Evolutionary conservation across 2,888 invertebrate species (phyloP).

Genomic region (Rhingia campestris): DNA sequence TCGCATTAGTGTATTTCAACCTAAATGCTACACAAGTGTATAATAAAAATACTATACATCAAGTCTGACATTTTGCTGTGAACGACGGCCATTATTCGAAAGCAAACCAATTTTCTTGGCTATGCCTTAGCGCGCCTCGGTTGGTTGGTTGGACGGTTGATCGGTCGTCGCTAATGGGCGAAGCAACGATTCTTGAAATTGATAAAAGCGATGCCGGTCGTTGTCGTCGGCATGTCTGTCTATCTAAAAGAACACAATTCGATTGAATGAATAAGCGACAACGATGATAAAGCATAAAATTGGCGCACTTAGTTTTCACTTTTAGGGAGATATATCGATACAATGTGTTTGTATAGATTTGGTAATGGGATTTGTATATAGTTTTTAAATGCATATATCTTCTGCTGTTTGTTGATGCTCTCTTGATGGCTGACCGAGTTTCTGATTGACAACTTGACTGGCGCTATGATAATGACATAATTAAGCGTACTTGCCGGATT

Average conservation of each 20-base stretch:
- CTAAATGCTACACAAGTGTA: constrained; percentile 52
- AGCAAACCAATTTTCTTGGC: constrained; percentile 13
- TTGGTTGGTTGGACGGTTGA: no score
- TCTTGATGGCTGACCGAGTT: constrained; percentile 64
- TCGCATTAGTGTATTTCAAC: constrained; percentile 30
- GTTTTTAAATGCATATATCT: not conserved
- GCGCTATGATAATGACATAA: constrained; percentile 64
- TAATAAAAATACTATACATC: constrained; percentile 54
- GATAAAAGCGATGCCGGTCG: constrained; percentile 62
- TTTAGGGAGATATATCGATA: constrained; percentile 25
- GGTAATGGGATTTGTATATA: not conserved
- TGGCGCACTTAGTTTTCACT: constrained; percentile 62
- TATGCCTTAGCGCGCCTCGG: not conserved
- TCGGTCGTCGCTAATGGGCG: constrained; percentile 1
- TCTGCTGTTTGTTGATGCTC: constrained; percentile 35
- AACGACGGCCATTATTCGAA: constrained; percentile 22
- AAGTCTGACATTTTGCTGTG: constrained; percentile 44
- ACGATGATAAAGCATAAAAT: constrained; percentile 25
- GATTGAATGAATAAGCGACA: constrained; percentile 53
- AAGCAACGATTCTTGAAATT: constrained; percentile 51
- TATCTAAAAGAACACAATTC: constrained; percentile 61
- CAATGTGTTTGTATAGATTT: not conserved
- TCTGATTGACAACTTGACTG: constrained; percentile 61
- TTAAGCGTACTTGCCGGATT: constrained; percentile 17
- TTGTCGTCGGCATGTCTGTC: constrained; percentile 67